Conservation (phyloP, 2,888 invertebrate genomes). For the Rutpela maculata region DNA sequence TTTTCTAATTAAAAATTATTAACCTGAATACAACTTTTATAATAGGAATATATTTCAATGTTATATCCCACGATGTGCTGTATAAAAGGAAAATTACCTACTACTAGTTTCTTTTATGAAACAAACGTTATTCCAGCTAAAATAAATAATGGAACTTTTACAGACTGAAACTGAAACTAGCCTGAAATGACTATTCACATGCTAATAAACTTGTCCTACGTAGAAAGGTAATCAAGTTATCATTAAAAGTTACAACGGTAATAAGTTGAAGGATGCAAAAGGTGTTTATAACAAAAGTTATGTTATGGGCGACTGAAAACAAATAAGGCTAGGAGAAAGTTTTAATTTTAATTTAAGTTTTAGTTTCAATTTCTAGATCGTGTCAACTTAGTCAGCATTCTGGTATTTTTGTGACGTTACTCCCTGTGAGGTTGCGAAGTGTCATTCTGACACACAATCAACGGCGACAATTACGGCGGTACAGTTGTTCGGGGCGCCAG, state of each 20-base stretch:
- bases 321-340: no score
- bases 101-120: conserved; percentile 23
- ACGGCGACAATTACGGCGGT: no score
- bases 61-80: conserved; percentile 20
- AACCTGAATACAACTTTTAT: conserved; percentile 29
- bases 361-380: no score
- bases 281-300: background rate
- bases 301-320: background rate
- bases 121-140: conserved; percentile 14
- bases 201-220: background rate
- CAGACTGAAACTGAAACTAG: conserved; percentile 8
- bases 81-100: conserved; percentile 21
- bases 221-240: conserved; percentile 1
- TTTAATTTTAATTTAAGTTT: no score
- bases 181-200: background rate
- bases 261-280: background rate
- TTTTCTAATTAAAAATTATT: conserved; percentile 28
- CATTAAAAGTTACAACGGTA: background rate
- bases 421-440: no score
- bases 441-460: no score
- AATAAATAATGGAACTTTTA: conserved; percentile 23
- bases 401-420: no score
- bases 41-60: conserved; percentile 29
- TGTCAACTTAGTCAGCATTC: no score
- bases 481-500: no score